Base-by-base conservation (phyloP, 2,797 vertebrate species). In the Helarctos malayanus region DNA sequence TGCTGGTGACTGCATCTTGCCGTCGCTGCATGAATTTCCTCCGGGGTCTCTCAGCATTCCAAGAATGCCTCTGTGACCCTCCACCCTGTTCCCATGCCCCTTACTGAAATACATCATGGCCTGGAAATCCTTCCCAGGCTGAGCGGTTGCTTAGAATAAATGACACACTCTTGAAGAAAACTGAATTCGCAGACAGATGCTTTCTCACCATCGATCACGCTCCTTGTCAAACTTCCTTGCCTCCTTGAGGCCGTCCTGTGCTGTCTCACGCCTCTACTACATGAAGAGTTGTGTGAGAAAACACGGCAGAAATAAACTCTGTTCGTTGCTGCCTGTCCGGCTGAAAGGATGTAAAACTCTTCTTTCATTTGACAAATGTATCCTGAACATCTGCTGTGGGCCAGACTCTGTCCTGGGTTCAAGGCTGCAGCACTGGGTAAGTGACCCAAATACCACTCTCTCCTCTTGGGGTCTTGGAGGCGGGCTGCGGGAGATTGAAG, bases 21-120 rank as follows among this genome's bases (percentile, higher is more conserved):
- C 6, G 2, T 56, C 15, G 29, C 23, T 1, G 25, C 41, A n/a
- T 83, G 4, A 47, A 21, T 69, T 63, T 90, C 78, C 52, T 25
- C 2, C 0, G 25, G 47, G 83, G 57, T 79, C 38, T 79, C 80
- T 93, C 76, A 85, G 59, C 35, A 93, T 85, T 94, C 71, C 73
- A 68, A 84, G 80, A 87, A 87, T 95, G 65, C 86, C 81, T 89
- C 47, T 2, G 0, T 32, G 89, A 0, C 2, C 91, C 82, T 78
- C 91, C 35, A 56, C 38, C 49, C 82, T 16, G 71, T 97, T 95
- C 94, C 89, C 97, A 95, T 21, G 71, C 45, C 38, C 52, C 71
- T 83, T 65, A 5, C 21, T 52, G 83, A 92, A 82, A 49, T 79
- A 83, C 73, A 76, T 76, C 82, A 91, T 7, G 3, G 54, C 61